Base-by-base conservation (phyloP, 2,113 vertebrate genomes). In the Cyanoderma ruficeps region DNA sequence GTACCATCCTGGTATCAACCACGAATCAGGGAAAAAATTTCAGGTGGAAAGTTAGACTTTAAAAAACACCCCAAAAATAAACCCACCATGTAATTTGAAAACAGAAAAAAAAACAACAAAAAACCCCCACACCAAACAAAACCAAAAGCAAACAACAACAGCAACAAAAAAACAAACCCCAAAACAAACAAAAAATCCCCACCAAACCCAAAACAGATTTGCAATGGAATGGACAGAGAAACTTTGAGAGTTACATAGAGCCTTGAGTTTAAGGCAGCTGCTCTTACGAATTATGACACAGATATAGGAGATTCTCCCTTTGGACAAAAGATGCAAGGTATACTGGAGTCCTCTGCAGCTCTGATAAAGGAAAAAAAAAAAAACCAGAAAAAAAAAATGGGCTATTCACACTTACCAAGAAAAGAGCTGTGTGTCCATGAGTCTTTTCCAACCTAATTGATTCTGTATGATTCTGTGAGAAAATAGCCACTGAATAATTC, bases 251-350 rank as follows among this genome's bases (percentile, higher is more conserved):
- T 44, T 53, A 4, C n/a, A 15, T 70, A 39, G 24, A 82, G 21
- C 47, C 5, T n/a, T 55, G 35, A 24, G 7, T 75, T 87, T 31
- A 33, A 39, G 23, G 13, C n/a, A 44, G 15, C 2, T 16, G 4
- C 17, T 53, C 3, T 25, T 41, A 11, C 28, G 22, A 53, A 49
- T 47, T 47, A 47, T 70, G 18, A 50, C 21, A 57, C 2, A 57
- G 22, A 37, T 0, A 2, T 1, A 31, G 6, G 15, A 41, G 10
- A 31, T 22, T 64, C 11, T 82, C 1, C 11, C 30, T 67, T 77
- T 49, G 47, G 52, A 50, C 9, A 30, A 37, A 52, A 50, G 39
- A 56, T 39, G 3, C 6, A 41, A 57, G 10, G 3, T 39, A 13
- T 23, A 3, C 5, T 22, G 13, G 9, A 53, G 25, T 56, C 4